Evolutionary conservation across 2,797 vertebrate species (phyloP).

Genomic region (Pachyuromys duprasi): DNA sequence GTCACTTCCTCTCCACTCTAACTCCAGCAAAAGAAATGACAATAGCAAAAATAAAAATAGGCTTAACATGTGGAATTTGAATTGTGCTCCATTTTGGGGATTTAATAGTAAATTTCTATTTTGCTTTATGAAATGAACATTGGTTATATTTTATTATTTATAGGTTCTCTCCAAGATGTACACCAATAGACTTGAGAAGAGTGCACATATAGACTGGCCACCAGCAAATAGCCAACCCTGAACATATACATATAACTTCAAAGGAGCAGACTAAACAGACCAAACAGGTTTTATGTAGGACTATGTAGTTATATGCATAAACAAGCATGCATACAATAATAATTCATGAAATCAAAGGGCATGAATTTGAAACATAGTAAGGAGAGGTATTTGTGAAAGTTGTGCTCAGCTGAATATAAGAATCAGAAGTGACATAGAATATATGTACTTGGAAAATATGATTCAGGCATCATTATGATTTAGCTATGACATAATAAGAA

Average conservation of each 20-base stretch:
- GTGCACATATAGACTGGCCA: too few species aligned
- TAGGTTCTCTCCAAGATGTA: not conserved
- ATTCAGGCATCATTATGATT: too few species aligned
- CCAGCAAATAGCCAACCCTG: not conserved
- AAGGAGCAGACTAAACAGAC: not conserved
- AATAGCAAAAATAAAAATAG: not conserved
- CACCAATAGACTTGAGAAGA: not conserved
- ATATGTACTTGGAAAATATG: too few species aligned
- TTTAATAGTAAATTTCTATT: not conserved
- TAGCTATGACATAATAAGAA: too few species aligned
- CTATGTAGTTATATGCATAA: not conserved
- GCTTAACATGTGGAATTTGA: not conserved
- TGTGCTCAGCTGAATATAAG: too few species aligned
- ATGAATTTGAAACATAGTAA: not conserved
- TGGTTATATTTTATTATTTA: not conserved
- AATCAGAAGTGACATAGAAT: too few species aligned
- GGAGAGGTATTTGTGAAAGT: not conserved
- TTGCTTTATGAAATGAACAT: not conserved
- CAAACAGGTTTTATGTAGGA: not conserved
- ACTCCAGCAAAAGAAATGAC: not conserved
- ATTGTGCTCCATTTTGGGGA: not conserved
- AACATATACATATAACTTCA: not conserved
- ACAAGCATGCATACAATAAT: not conserved
- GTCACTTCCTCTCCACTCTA: not conserved
- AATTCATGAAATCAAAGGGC: not conserved